Evolutionary conservation across 2,888 invertebrate genomes (phyloP).

Genomic region (Endotricha flammealis): DNA sequence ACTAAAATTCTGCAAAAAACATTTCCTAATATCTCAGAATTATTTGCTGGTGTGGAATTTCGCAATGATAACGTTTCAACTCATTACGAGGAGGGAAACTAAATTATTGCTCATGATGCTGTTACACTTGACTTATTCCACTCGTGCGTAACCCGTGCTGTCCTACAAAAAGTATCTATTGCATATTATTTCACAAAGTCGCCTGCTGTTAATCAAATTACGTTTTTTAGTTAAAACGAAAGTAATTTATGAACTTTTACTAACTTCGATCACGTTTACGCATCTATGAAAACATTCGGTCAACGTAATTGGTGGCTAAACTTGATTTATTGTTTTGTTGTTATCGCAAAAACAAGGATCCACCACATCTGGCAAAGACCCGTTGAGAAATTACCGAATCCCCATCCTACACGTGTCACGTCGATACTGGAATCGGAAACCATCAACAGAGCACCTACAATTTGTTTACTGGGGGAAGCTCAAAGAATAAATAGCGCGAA

Average conservation of each 20-base stretch:
- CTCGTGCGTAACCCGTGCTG: too few relatives aligned
- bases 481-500: constrained; percentile 1
- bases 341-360: constrained; percentile 7
- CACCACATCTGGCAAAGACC: background rate
- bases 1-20: too few relatives aligned
- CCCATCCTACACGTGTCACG: constrained; percentile 8
- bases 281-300: constrained; percentile 5
- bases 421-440: constrained; percentile 5
- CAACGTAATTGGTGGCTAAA: constrained; percentile 7
- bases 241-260: too few relatives aligned
- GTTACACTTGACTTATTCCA: background rate
- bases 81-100: constrained; percentile 1
- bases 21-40: too few relatives aligned
- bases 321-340: constrained; percentile 8
- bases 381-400: constrained; percentile 6
- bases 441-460: constrained; percentile 8
- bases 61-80: constrained; percentile 7
- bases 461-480: constrained; percentile 7
- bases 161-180: too few relatives aligned
- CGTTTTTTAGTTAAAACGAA: too few relatives aligned
- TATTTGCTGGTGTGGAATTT: constrained; percentile 6
- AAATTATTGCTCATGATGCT: constrained; percentile 1
- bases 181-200: too few relatives aligned
- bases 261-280: background rate
- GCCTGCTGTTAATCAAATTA: too few relatives aligned